These are phyloP conservation scores for Mormyrus proboscirostris DNA, from an alignment of 2,797 vertebrate genomes.

Conservation along the genomic window DNA sequence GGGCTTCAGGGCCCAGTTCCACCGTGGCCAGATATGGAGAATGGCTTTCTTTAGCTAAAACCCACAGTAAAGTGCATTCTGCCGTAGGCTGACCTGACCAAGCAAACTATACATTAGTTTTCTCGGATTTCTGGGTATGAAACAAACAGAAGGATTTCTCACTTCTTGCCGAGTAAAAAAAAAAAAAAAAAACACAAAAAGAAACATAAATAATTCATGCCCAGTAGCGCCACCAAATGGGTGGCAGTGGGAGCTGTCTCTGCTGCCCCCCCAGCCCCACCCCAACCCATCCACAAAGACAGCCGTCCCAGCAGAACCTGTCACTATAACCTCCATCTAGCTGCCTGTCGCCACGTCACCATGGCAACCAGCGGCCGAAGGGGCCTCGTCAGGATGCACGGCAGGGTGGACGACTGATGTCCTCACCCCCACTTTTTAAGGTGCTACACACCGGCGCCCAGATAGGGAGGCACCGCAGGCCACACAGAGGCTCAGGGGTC, in stretches of 20 bases:
- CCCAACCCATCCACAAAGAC: neutral
- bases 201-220: neutral
- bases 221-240: neutral
- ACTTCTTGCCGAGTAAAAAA: neutral
- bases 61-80: neutral
- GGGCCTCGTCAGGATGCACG: neutral
- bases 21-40: neutral
- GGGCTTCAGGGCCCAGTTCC: neutral
- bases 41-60: neutral
- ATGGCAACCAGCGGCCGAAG: slow-evolving; percentile 3
- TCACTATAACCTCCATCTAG: slow-evolving; percentile 12
- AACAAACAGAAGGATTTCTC: neutral
- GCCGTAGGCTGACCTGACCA: neutral
- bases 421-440: neutral
- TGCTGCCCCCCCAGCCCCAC: neutral
- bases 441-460: neutral
- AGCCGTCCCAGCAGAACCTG: neutral
- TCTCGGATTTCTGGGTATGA: neutral
- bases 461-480: neutral
- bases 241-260: neutral
- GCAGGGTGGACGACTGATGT: neutral
- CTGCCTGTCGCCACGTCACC: slow-evolving; percentile 14
- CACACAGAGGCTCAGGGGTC: neutral
- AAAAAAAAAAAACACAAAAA: neutral
- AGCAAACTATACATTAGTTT: neutral